Evolutionary conservation across 1,140 invertebrate species (phyloP).

Genomic region (Heliconius nattereri): DNA sequence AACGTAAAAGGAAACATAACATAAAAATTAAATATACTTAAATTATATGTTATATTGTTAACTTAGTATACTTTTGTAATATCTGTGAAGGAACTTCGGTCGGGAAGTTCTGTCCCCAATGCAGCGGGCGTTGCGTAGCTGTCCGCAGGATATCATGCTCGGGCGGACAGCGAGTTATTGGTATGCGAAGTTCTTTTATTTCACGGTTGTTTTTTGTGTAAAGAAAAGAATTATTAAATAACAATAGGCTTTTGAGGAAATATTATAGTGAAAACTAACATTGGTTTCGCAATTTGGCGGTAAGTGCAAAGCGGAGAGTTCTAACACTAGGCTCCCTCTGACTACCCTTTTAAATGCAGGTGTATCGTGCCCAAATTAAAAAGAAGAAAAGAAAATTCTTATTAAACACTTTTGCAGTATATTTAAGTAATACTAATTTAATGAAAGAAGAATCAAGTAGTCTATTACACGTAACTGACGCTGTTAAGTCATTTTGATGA

Average conservation of each 20-base stretch:
- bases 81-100: constrained; percentile 34
- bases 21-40: background rate
- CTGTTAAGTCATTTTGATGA: too few species aligned
- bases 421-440: too few species aligned
- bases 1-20: background rate
- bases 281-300: background rate
- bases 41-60: background rate
- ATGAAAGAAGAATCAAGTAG: too few species aligned
- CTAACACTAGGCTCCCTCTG: too few species aligned
- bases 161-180: constrained; percentile 37
- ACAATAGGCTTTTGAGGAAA: background rate
- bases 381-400: too few species aligned
- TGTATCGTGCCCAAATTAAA: too few species aligned
- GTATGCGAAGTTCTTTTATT: constrained; percentile 39
- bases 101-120: constrained; percentile 60
- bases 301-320: too few species aligned
- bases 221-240: constrained; percentile 28
- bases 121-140: constrained; percentile 29
- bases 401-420: too few species aligned
- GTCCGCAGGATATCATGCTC: constrained; percentile 54
- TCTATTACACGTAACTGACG: too few species aligned
- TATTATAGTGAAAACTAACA: background rate
- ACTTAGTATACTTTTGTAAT: constrained; percentile 25
- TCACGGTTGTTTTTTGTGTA: constrained; percentile 18
- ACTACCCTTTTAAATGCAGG: too few species aligned